Conservation (phyloP, 2,113 vertebrate species). For the Oxyruncus cristatus region DNA sequence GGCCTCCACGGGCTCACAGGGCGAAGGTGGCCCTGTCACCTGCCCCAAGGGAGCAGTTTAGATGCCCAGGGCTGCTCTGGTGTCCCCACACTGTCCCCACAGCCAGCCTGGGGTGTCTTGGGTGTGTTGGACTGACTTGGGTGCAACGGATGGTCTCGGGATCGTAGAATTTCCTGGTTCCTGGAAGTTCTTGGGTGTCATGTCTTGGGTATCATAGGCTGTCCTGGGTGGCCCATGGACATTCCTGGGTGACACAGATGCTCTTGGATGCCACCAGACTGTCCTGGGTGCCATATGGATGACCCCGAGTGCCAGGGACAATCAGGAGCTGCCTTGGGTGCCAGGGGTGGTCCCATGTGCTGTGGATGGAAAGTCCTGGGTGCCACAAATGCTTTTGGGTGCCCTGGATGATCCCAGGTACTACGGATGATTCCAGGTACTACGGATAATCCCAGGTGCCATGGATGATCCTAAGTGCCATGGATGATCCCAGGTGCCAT, state of each 20-base stretch:
- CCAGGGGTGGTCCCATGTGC: not conserved
- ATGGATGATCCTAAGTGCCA: not conserved
- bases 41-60: not conserved
- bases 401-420: too few species aligned
- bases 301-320: not conserved
- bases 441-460: too few species aligned
- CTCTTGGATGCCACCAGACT: not conserved
- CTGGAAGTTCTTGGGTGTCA: not conserved
- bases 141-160: not conserved
- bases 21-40: not conserved
- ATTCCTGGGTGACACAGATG: not conserved
- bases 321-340: not conserved
- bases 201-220: not conserved
- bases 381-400: not conserved
- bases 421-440: too few species aligned
- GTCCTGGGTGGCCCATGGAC: not conserved
- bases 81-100: not conserved
- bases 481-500: not conserved
- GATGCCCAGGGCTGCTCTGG: not conserved
- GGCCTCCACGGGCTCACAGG: not conserved
- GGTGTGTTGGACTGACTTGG: not conserved
- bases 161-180: too few species aligned
- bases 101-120: not conserved
- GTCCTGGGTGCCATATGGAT: not conserved
- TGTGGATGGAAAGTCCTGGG: not conserved